Base-by-base conservation (phyloP, 2,113 vertebrate genomes). In the Solea senegalensis region DNA sequence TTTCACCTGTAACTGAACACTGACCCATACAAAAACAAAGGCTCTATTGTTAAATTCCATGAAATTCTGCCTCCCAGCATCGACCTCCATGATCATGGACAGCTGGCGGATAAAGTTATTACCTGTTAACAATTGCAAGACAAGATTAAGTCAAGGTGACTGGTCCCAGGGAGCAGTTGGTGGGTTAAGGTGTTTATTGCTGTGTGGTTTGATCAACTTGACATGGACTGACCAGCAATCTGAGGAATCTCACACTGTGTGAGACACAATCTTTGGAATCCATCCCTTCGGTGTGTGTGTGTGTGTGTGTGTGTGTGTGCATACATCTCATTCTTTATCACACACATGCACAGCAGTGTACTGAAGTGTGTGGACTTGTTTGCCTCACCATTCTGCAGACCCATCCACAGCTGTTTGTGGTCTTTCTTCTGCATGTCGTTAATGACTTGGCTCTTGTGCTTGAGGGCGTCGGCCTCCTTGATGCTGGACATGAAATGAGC, bases 381-480 rank as follows among this genome's bases (percentile, higher is more conserved):
- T 40, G 52, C 34, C 86, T 92, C 93, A 98, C 98, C 97, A 49
- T 99, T 99, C 87, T 99, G 98, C 79, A 99, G 94, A 74, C 97
- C 98, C 98, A 99, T 99, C 98, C 98, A 99, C 78, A 99, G 95
- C 76, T 99, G 98, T n/a, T 99, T 99, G 92, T 99, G 98, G 93
- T 99, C 98, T 90, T 99, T 99, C 81, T 98, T 99, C 93, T 99
- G 98, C 98, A 99, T 99, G 90, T 99, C 98, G 80, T 99, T 99
- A 84, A 99, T 95, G 41, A 99, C 95, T 92, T 98, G 97, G 85
- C 98, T 95, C 94, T 99, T 99, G 92, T 99, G 98, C 87, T 99
- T 99, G 66, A 99, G 94, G 63, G 96, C 95, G 84, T 99, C 98
- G n/a, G 98, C 97, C 93, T 99, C 98, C 91, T 99, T 99, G 91